Conservation (phyloP, 2,888 invertebrate species). For the Stenichneumon culpator region DNA sequence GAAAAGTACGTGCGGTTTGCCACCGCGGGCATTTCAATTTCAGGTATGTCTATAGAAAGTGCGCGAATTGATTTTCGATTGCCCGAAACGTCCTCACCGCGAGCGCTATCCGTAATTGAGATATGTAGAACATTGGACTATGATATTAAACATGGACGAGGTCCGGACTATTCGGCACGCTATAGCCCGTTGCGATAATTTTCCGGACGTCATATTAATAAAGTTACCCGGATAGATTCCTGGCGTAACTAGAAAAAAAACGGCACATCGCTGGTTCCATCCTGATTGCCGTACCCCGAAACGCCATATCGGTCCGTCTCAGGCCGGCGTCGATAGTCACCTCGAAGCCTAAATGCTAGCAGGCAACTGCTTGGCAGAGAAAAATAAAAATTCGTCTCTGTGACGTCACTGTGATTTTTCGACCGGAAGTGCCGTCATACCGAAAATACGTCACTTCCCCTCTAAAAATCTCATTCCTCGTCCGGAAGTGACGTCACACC, state of each 20-base stretch:
- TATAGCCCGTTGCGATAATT: conserved; percentile 20
- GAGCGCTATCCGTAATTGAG: background rate
- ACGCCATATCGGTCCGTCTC: no score
- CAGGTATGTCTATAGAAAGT: background rate
- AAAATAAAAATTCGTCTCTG: no score
- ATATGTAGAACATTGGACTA: conserved; percentile 9
- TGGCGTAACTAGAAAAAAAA: background rate
- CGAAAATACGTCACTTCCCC: no score
- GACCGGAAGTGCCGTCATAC: no score
- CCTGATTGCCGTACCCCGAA: no score
- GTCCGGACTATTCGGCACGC: conserved; percentile 20
- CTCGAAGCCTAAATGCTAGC: background rate
- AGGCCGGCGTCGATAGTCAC: no score
- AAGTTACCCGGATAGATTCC: conserved; percentile 7
- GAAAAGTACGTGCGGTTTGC: background rate
- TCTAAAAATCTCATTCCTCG: no score
- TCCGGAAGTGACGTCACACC: no score
- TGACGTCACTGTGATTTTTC: no score
- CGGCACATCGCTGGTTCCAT: no score
- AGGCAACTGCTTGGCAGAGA: background rate
- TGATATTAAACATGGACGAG: conserved; percentile 21
- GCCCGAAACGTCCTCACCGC: background rate
- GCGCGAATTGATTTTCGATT: background rate
- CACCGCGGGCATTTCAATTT: background rate
- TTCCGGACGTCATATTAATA: conserved; percentile 47